Conservation (phyloP, 2,113 vertebrate species). For the Oreochromis spilurus region DNA sequence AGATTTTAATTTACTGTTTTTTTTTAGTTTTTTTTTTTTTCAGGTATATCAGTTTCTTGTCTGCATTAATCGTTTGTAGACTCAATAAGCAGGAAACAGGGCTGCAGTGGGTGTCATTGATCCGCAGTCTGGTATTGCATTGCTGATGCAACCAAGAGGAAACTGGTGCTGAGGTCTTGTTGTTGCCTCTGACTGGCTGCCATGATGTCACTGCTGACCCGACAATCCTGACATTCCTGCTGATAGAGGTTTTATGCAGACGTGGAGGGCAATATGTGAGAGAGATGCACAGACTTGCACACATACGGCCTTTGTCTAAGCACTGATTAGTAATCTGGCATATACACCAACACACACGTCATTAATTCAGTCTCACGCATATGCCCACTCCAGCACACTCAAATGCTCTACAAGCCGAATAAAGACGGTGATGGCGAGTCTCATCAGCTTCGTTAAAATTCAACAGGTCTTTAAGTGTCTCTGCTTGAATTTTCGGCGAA, state of each 20-base stretch:
- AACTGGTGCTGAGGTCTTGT: conserved; percentile 35
- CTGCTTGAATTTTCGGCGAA: background rate
- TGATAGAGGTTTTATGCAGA: conserved; percentile 45
- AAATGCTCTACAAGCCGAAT: conserved; percentile 8
- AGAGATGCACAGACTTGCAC: conserved; percentile 36
- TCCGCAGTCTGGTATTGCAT: conserved; percentile 3
- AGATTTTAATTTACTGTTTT: background rate
- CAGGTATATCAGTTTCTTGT: background rate
- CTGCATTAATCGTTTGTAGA: background rate
- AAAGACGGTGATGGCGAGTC: conserved; percentile 35
- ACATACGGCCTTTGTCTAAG: conserved; percentile 61
- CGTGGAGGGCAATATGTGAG: conserved; percentile 5
- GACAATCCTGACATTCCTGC: conserved; percentile 63
- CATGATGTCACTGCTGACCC: conserved; percentile 70
- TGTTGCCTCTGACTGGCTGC: conserved; percentile 39
- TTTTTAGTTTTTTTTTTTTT: background rate
- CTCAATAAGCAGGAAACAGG: background rate
- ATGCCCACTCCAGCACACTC: conserved; percentile 43
- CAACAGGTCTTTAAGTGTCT: conserved; percentile 51
- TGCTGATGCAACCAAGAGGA: conserved; percentile 60
- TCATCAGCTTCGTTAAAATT: conserved; percentile 56
- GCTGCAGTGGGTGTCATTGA: conserved; percentile 7
- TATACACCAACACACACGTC: conserved; percentile 8
- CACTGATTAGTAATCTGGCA: conserved; percentile 59
- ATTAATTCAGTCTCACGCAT: conserved; percentile 62